A percentile compares a stretch with the other conserved stretches of the same genome.
Conservation (phyloP, 2,888 invertebrate genomes). For the Brenthis hecate region DNA sequence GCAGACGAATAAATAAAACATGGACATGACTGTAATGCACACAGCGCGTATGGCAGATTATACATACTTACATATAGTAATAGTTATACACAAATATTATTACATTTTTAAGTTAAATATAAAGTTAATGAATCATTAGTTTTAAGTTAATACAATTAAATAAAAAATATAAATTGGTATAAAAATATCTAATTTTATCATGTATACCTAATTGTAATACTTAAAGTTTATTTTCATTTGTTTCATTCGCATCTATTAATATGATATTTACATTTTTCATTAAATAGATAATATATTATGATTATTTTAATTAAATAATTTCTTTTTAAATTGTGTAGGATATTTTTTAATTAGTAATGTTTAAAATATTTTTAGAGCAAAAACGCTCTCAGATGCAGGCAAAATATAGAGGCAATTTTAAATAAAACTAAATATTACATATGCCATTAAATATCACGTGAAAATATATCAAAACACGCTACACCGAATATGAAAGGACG, state of each 20-base stretch:
- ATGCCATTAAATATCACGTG: conserved; percentile 24
- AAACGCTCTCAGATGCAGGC: background rate
- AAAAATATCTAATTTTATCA: too few relatives aligned
- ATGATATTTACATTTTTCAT: too few relatives aligned
- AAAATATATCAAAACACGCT: conserved; percentile 25
- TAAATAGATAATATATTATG: too few relatives aligned
- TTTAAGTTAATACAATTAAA: too few relatives aligned
- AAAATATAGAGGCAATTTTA: conserved; percentile 14
- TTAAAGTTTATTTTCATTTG: too few relatives aligned
- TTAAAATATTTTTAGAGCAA: background rate
- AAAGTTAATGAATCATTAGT: too few relatives aligned
- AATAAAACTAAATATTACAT: conserved; percentile 17
- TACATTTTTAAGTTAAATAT: background rate
- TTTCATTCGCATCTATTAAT: too few relatives aligned
- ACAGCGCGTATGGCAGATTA: conserved; percentile 47
- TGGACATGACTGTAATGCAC: conserved; percentile 63
- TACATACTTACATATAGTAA: background rate
- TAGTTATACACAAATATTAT: background rate
- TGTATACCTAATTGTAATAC: too few relatives aligned
- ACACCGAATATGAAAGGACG: conserved; percentile 33
- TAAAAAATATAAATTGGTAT: too few relatives aligned
- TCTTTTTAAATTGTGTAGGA: too few relatives aligned
- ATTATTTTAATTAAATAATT: too few relatives aligned
- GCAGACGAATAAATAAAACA: conserved; percentile 73
- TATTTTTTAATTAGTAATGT: too few relatives aligned